A percentile compares a stretch with the other conserved stretches of the same genome.
phyloP scores from a whole-genome alignment of 2,888 invertebrate species.

The Andrena dorsata region DNA sequence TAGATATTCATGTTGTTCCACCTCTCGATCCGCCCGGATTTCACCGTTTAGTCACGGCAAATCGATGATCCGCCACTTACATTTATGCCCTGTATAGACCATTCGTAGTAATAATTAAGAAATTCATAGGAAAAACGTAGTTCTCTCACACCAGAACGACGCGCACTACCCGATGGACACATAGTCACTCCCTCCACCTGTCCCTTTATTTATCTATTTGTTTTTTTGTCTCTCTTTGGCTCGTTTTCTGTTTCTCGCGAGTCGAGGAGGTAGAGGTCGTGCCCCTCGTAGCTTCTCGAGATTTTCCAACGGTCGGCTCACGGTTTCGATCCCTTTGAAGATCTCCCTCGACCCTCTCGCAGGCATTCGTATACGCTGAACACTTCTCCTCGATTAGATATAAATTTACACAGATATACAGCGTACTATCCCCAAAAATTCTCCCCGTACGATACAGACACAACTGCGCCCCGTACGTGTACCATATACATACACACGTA shows the following conservation, averaged over 20 bases:
- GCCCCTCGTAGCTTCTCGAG: not conserved
- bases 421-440: slow-evolving; percentile 31
- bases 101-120: slow-evolving; percentile 80
- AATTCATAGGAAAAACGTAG: slow-evolving; percentile 78
- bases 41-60: slow-evolving; percentile 69
- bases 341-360: slow-evolving; percentile 11
- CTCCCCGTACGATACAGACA: slow-evolving; percentile 35
- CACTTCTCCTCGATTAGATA: slow-evolving; percentile 50
- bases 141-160: slow-evolving; percentile 55
- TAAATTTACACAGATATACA: slow-evolving; percentile 69
- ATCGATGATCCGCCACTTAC: slow-evolving; percentile 77
- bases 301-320: slow-evolving; percentile 69
- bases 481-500: slow-evolving; percentile 47
- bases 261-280: slow-evolving; percentile 13
- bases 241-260: not conserved
- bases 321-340: slow-evolving; percentile 69
- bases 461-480: slow-evolving; percentile 22
- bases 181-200: not conserved
- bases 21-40: slow-evolving; percentile 45
- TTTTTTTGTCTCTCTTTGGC: not conserved
- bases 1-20: slow-evolving; percentile 58
- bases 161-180: slow-evolving; percentile 44
- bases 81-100: slow-evolving; percentile 85
- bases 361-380: slow-evolving; percentile 50
- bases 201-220: not conserved